Percentiles rank a stretch among this genome's conserved stretches.
These are phyloP conservation scores for Ophthalmolycus amberensis DNA, from an alignment of 2,113 vertebrate species.

Conservation along the genomic window DNA sequence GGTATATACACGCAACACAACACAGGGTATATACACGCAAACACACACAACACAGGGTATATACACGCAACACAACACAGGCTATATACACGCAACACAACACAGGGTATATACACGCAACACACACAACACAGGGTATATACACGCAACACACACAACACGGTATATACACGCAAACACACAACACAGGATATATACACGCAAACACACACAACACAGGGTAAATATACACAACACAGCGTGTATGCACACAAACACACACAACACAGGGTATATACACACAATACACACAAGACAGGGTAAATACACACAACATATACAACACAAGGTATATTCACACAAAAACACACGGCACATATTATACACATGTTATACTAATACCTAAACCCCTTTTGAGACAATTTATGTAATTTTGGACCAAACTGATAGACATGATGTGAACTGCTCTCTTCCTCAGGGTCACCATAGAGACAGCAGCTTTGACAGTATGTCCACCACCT, in stretches of 20 bases:
- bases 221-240: background rate
- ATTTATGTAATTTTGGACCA: background rate
- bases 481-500: conserved; percentile 87
- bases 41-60: too few species aligned
- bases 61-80: too few species aligned
- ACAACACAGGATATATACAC: background rate
- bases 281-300: background rate
- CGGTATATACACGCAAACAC: background rate
- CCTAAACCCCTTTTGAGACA: background rate
- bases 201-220: background rate
- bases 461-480: conserved; percentile 87
- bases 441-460: conserved; percentile 78
- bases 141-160: too few species aligned
- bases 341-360: background rate
- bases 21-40: too few species aligned
- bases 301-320: background rate
- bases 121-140: too few species aligned
- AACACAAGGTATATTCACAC: background rate
- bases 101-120: too few species aligned
- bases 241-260: background rate
- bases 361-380: background rate
- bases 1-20: too few species aligned
- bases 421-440: background rate
- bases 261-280: background rate
- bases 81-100: too few species aligned